Evolutionary conservation across 2,888 invertebrate genomes (phyloP).

Genomic region (Lithodes maja): DNA sequence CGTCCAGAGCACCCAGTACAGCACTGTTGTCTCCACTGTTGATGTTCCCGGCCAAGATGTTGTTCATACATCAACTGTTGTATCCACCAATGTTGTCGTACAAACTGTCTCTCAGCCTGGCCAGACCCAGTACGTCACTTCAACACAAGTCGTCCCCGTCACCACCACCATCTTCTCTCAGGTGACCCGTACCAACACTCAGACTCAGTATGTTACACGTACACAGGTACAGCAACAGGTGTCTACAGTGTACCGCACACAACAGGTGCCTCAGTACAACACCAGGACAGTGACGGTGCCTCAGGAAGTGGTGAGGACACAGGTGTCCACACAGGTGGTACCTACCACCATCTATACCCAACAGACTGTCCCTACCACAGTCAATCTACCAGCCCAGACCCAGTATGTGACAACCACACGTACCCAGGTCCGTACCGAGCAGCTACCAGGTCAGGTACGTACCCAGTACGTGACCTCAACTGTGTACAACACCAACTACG

Average conservation of each 20-base stretch:
- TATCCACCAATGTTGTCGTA: conserved; percentile 54
- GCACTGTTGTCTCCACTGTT: conserved; percentile 60
- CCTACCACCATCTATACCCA: conserved; percentile 58
- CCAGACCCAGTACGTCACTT: conserved; percentile 54
- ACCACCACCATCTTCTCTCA: conserved; percentile 63
- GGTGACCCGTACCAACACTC: conserved; percentile 53
- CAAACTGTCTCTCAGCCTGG: conserved; percentile 60
- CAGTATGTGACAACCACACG: conserved; percentile 49
- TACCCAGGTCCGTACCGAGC: conserved; percentile 39
- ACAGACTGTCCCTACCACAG: conserved; percentile 50
- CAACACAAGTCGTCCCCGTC: conserved; percentile 56
- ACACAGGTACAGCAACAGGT: conserved; percentile 56
- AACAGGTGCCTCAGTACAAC: conserved; percentile 60
- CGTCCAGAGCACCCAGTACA: conserved; percentile 62
- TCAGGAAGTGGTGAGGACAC: conserved; percentile 46
- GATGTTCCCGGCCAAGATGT: conserved; percentile 49
- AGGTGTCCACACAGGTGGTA: conserved; percentile 57
- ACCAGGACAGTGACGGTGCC: conserved; percentile 64
- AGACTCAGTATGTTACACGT: conserved; percentile 54
- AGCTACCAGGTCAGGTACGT: conserved; percentile 50
- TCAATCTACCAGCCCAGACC: conserved; percentile 53
- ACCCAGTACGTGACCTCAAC: conserved; percentile 52
- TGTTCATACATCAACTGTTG: conserved; percentile 25
- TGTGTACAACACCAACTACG: conserved; percentile 59
- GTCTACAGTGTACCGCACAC: conserved; percentile 46